These are phyloP conservation scores for Drosophila miranda DNA, from an alignment of 1,140 invertebrate genomes.

Conservation along the genomic window DNA sequence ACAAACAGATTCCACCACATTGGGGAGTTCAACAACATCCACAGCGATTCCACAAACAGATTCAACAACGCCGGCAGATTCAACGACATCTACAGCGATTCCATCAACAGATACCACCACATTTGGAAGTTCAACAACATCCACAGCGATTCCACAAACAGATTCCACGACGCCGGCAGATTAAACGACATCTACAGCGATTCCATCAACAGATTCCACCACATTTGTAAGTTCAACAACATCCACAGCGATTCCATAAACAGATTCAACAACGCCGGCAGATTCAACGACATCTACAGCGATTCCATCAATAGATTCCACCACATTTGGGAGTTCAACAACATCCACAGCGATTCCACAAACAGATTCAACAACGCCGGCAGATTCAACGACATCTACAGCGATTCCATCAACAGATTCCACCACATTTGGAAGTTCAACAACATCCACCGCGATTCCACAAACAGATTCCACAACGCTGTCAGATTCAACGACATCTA, in stretches of 20 bases:
- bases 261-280: background rate
- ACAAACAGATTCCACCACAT: background rate
- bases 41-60: background rate
- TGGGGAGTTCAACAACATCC: background rate
- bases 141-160: too few species aligned
- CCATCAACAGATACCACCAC: background rate
- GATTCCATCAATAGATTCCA: background rate
- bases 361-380: background rate
- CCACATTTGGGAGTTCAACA: background rate
- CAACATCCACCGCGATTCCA: too few species aligned
- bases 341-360: too few species aligned
- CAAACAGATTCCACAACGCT: too few species aligned
- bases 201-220: too few species aligned
- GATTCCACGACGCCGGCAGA: too few species aligned
- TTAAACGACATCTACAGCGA: too few species aligned
- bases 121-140: background rate
- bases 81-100: background rate
- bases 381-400: background rate
- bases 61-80: background rate
- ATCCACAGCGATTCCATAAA: background rate
- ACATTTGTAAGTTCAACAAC: too few species aligned
- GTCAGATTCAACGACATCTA: too few species aligned
- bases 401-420: background rate
- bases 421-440: background rate
- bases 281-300: background rate